Conservation (phyloP, 2,888 invertebrate species). For the Acanthosepion esculentum region DNA sequence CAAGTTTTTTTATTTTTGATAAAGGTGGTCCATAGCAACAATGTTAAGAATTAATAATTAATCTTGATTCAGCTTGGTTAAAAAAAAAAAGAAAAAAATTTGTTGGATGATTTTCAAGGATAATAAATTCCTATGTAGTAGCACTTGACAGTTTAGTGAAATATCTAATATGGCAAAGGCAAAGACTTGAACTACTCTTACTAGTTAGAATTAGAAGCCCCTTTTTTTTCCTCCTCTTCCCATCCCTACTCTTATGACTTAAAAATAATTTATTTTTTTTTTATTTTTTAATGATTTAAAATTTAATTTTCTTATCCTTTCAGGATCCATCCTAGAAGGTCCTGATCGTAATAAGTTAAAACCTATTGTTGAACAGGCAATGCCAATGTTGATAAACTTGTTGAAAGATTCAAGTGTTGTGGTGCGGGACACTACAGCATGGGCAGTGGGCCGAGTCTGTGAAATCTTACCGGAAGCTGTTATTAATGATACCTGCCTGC, state of each 20-base stretch:
- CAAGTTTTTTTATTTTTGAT: too few species aligned
- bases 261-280: too few species aligned
- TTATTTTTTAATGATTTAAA: background rate
- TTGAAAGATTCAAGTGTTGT: slow-evolving; percentile 95
- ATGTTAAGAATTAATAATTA: too few species aligned
- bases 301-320: slow-evolving; percentile 50
- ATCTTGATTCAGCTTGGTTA: too few species aligned
- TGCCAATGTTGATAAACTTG: slow-evolving; percentile 94
- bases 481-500: slow-evolving; percentile 87
- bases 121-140: too few species aligned
- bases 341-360: slow-evolving; percentile 90
- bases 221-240: background rate
- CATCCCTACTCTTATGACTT: too few species aligned
- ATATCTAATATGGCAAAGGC: too few species aligned
- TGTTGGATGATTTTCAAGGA: too few species aligned
- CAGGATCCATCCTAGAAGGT: slow-evolving; percentile 88
- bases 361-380: slow-evolving; percentile 95
- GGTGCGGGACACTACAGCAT: slow-evolving; percentile 97
- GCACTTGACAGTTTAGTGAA: too few species aligned
- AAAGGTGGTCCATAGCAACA: too few species aligned
- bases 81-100: too few species aligned
- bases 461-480: slow-evolving; percentile 97
- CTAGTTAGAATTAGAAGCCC: background rate
- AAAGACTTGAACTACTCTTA: background rate
- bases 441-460: slow-evolving; percentile 98